Evolutionary conservation across 1,140 invertebrate genomes (phyloP).

Genomic region (Galleria mellonella): DNA sequence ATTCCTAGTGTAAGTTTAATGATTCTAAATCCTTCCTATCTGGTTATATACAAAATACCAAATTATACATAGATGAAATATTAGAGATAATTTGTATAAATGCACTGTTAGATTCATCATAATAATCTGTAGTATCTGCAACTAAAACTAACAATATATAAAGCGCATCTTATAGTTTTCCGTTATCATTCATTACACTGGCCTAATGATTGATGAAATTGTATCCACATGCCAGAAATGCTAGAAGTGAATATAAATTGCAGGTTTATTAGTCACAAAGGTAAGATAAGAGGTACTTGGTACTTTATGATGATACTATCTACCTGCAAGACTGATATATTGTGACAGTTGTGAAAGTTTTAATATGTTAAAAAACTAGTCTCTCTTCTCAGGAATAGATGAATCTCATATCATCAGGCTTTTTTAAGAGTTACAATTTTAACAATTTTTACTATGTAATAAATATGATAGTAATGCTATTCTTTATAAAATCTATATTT

Average conservation of each 20-base stretch:
- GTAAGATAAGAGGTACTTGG: neutral
- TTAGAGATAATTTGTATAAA: conserved; percentile 9
- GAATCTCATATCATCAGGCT: too few relatives aligned
- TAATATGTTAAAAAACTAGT: too few relatives aligned
- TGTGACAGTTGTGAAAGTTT: too few relatives aligned
- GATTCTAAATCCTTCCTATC: conserved; percentile 46
- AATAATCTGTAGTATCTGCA: neutral
- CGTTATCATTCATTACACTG: neutral
- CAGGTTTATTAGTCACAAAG: neutral
- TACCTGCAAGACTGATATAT: conserved; percentile 13
- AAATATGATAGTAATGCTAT: too few relatives aligned
- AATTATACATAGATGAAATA: neutral
- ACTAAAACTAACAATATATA: neutral
- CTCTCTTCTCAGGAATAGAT: too few relatives aligned
- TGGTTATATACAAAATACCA: conserved; percentile 12
- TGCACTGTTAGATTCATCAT: conserved; percentile 20
- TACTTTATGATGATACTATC: conserved; percentile 6
- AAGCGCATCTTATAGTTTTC: neutral
- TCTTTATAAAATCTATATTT: too few relatives aligned
- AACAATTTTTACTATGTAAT: too few relatives aligned
- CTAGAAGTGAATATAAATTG: neutral
- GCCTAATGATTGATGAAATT: neutral
- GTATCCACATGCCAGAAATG: conserved; percentile 2
- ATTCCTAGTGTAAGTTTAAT: conserved; percentile 44
- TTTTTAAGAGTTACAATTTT: too few relatives aligned